phyloP scores from a whole-genome alignment of 2,113 vertebrate species.

The Oenanthe oenanthe region DNA sequence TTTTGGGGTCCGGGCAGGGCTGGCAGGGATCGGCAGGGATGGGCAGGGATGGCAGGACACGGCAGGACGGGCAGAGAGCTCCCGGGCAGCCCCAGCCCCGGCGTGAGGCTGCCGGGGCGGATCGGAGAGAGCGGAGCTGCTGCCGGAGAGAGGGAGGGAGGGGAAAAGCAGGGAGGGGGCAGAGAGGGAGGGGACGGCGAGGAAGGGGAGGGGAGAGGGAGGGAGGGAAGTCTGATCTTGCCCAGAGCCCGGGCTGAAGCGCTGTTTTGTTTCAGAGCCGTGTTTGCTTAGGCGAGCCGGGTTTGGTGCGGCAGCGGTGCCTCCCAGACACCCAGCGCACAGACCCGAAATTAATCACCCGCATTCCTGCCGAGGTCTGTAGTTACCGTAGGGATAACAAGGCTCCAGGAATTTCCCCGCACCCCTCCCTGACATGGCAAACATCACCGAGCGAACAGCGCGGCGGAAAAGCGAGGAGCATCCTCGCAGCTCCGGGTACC shows the following conservation, averaged over 20 bases:
- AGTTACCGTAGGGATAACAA: conserved; percentile 41
- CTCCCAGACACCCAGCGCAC: conserved; percentile 60
- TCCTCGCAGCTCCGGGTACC: background rate
- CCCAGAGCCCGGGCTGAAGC: conserved; percentile 72
- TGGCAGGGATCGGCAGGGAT: background rate
- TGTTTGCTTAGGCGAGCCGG: conserved; percentile 76
- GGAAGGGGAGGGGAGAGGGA: background rate
- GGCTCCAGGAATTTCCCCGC: background rate
- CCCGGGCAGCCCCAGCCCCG: conserved; percentile 9
- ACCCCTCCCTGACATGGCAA: background rate
- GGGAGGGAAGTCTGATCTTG: conserved; percentile 63
- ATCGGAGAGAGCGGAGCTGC: background rate
- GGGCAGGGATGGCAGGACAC: background rate
- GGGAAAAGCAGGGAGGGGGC: conserved; percentile 15
- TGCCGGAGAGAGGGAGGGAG: conserved; percentile 19
- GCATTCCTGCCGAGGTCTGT: conserved; percentile 59
- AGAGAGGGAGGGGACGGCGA: background rate
- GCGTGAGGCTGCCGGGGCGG: conserved; percentile 9
- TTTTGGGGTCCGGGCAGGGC: background rate
- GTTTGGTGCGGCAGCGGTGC: conserved; percentile 55
- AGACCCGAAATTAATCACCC: conserved; percentile 57
- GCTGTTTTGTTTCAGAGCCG: conserved; percentile 76
- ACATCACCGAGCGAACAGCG: background rate
- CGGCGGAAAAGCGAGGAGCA: background rate
- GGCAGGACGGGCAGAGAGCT: background rate